Conservation (phyloP, 2,797 vertebrate genomes). For the Arctocebus calabarensis region DNA sequence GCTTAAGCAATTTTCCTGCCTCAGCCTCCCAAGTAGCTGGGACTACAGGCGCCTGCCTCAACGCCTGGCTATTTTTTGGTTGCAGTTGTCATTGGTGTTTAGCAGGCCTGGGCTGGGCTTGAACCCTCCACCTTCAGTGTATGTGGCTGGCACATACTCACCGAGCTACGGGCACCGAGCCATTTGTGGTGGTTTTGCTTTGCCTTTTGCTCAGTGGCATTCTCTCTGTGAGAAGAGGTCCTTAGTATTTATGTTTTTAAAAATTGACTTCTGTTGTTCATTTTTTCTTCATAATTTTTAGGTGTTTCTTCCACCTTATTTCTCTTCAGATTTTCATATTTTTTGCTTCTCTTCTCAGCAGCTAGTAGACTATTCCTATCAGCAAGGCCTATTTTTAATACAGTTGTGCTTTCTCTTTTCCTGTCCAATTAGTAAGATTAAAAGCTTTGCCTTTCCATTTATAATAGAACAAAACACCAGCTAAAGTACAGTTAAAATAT, state of each 20-base stretch:
- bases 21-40: too few relatives aligned
- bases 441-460: constrained; percentile 31
- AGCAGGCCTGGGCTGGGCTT: too few relatives aligned
- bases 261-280: not conserved
- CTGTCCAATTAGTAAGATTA: not conserved
- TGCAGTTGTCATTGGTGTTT: too few relatives aligned
- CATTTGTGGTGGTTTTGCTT: not conserved
- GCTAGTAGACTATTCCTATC: not conserved
- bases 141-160: too few relatives aligned
- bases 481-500: not conserved
- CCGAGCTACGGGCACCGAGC: too few relatives aligned
- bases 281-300: not conserved
- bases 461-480: not conserved
- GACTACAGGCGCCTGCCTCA: too few relatives aligned
- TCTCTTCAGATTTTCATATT: not conserved
- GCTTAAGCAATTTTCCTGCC: too few relatives aligned
- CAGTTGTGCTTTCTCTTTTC: not conserved
- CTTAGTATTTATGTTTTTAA: not conserved
- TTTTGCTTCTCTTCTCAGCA: not conserved
- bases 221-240: not conserved
- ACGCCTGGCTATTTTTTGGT: too few relatives aligned
- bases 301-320: not conserved
- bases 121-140: too few relatives aligned
- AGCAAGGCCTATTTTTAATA: not conserved
- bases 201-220: not conserved